Base-by-base conservation (phyloP, 2,888 invertebrate genomes). In the Thera obeliscata region DNA sequence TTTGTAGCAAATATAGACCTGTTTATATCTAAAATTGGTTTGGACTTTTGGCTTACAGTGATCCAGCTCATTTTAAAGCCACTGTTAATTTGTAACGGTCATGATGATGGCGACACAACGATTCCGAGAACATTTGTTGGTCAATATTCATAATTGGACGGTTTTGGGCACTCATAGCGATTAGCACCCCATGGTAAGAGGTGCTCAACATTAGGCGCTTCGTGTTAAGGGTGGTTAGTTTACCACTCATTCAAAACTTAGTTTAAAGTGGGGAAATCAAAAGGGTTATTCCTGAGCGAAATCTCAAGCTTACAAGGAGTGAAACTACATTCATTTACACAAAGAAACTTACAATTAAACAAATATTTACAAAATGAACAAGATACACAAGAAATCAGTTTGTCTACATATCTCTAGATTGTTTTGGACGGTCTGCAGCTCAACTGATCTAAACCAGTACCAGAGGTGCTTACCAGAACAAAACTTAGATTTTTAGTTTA, bases 91-190 rank as follows among this genome's bases (percentile, higher is more conserved):
- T 49, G 4, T 38, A 68, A 65, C 46, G 36, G 73, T 73, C 67
- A 72, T 66, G 64, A 61, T 69, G 74, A 74, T 71, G 71, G 72
- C 56, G 74, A 64, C 57, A 64, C 58, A 56, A 55, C 59, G 67
- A 69, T 60, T 64, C 58, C 66, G 63, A 55, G 61, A 59, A 64
- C 70, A 74, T 76, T 80, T 81, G 84, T 84, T 84, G 86, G 86
- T 84, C 87, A 89, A 86, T 88, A 86, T 85, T 87, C 85, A 87
- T 90, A 90, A 91, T 91, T 90, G 87, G 86, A 86, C 86, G 85
- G 87, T 87, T 89, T 86, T 70, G 66, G 85, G 82, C 87, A 85
- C 86, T 89, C 89, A 77, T 69, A 84, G 85, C 84, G 86, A 91
- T 91, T 91, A 91, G 87, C 88, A 86, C 88, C 90, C 87, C 82